phyloP scores from a whole-genome alignment of 2,113 vertebrate species.

The Nothobranchius furzeri region DNA sequence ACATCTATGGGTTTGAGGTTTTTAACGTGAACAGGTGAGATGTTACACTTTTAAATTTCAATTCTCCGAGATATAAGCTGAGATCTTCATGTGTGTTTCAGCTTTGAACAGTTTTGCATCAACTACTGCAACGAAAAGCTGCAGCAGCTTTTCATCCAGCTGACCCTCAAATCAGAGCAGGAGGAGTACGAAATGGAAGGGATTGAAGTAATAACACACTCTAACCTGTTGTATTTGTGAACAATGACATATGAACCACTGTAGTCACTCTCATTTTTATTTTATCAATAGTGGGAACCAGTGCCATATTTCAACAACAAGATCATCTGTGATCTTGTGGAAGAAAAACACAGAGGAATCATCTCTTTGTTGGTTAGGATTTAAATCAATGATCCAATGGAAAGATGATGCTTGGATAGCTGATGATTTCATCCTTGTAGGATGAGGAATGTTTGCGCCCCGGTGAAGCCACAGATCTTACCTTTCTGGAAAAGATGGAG shows the following conservation, averaged over 20 bases:
- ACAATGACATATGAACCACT: background rate
- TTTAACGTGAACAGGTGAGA: constrained; percentile 91
- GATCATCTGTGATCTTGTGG: constrained; percentile 95
- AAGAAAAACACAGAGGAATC: constrained; percentile 94
- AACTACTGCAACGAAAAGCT: constrained; percentile 99
- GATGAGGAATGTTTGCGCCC: constrained; percentile 95
- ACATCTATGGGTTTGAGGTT: constrained; percentile 98
- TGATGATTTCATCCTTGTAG: constrained; percentile 61
- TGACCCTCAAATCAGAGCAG: constrained; percentile 95
- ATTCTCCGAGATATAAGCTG: background rate
- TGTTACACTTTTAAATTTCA: background rate
- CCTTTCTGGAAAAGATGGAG: constrained; percentile 94
- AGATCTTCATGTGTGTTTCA: constrained; percentile 49
- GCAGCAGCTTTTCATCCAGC: constrained; percentile 94
- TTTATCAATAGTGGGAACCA: constrained; percentile 87
- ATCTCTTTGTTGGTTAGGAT: constrained; percentile 90
- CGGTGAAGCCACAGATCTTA: constrained; percentile 92
- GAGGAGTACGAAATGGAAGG: constrained; percentile 93
- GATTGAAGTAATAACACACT: constrained; percentile 85
- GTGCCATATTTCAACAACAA: constrained; percentile 98
- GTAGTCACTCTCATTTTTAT: background rate
- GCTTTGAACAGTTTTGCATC: constrained; percentile 99
- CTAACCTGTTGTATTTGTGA: background rate
- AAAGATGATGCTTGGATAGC: background rate
- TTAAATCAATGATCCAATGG: background rate